These are phyloP conservation scores for Parochlus steinenii DNA, from an alignment of 2,888 invertebrate genomes.

Conservation along the genomic window DNA sequence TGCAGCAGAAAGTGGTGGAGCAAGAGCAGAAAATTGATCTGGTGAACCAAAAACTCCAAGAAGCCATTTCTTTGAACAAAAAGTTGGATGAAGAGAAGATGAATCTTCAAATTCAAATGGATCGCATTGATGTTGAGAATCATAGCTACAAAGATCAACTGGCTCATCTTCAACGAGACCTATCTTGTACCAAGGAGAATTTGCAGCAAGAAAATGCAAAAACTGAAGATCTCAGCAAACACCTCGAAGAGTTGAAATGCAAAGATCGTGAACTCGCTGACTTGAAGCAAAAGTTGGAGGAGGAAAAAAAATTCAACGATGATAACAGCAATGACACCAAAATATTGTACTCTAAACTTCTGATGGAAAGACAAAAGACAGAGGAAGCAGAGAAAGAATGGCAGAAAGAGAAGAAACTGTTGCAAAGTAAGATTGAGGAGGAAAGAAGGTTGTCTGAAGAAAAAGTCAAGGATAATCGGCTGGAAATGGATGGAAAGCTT, in stretches of 20 bases:
- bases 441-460: slow-evolving; percentile 20
- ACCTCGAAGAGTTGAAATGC: no score
- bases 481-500: slow-evolving; percentile 58
- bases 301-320: slow-evolving; percentile 14
- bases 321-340: slow-evolving; percentile 21
- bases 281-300: slow-evolving; percentile 3
- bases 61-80: not conserved
- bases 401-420: slow-evolving; percentile 20
- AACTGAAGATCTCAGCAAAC: slow-evolving; percentile 1
- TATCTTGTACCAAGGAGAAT: no score
- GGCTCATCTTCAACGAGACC: slow-evolving; percentile 2
- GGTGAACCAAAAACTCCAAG: not conserved
- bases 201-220: slow-evolving; percentile 1
- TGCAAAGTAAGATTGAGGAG: slow-evolving; percentile 12
- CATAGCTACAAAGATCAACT: no score
- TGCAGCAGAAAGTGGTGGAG: not conserved
- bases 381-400: slow-evolving; percentile 17
- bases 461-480: slow-evolving; percentile 25
- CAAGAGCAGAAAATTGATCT: not conserved
- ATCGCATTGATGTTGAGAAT: no score
- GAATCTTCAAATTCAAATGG: no score
- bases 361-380: slow-evolving; percentile 16
- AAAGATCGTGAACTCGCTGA: no score
- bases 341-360: slow-evolving; percentile 26
- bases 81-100: no score